phyloP scores from a whole-genome alignment of 2,888 invertebrate species.

The Drosophila anceps region DNA sequence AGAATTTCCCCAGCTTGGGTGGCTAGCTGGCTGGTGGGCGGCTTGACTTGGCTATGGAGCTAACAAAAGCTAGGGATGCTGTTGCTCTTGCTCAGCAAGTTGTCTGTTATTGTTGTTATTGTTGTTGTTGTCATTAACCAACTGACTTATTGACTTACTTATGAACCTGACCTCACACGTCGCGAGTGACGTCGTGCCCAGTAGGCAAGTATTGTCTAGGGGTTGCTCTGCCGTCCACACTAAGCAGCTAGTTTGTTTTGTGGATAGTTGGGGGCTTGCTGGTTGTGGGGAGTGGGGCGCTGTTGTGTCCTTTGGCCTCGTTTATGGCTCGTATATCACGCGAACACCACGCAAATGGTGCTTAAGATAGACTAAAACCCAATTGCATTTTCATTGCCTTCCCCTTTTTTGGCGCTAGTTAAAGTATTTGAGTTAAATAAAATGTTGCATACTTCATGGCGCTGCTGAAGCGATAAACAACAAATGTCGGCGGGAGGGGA shows the following conservation, averaged over 20 bases:
- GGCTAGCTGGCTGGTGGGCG: background rate
- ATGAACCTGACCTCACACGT: conserved; percentile 78
- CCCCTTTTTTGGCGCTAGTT: conserved; percentile 36
- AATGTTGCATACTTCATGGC: conserved; percentile 72
- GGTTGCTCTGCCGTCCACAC: conserved; percentile 19
- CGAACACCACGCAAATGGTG: conserved; percentile 57
- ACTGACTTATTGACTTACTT: conserved; percentile 79
- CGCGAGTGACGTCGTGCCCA: conserved; percentile 47
- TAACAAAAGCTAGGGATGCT: conserved; percentile 14
- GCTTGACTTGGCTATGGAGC: background rate
- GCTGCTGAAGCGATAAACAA: conserved; percentile 60
- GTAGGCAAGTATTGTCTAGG: conserved; percentile 39
- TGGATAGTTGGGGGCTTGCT: background rate
- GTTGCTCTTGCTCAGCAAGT: conserved; percentile 22
- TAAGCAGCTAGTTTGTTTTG: conserved; percentile 24
- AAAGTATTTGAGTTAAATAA: conserved; percentile 60
- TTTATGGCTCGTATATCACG: conserved; percentile 67
- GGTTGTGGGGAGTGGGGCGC: background rate
- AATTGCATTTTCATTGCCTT: conserved; percentile 63
- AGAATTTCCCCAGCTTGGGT: conserved; percentile 56
- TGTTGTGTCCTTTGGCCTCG: conserved; percentile 19
- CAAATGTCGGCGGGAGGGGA: conserved; percentile 37
- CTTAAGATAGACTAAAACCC: conserved; percentile 56
- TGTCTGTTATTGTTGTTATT: conserved; percentile 29
- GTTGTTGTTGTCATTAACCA: conserved; percentile 70